Percentiles rank a stretch among this genome's conserved stretches.
These are phyloP conservation scores for Ormyrus nitidulus DNA, from an alignment of 2,888 invertebrate species.

Conservation along the genomic window DNA sequence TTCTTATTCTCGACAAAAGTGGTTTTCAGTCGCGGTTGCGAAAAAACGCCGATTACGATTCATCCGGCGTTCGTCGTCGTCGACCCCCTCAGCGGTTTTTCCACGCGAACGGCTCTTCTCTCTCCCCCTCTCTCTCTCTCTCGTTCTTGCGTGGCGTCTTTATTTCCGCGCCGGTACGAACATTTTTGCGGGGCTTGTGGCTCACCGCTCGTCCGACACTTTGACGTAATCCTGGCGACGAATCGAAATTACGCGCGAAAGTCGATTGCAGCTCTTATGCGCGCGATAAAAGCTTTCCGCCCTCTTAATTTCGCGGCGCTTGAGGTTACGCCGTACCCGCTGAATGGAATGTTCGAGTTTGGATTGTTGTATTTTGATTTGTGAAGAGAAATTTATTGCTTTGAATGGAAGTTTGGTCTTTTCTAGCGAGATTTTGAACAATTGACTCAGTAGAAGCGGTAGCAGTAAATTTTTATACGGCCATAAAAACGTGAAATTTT, in stretches of 20 bases:
- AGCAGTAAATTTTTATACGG: no score
- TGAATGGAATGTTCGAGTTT: no score
- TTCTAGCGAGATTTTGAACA: no score
- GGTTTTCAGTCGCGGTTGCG: conserved; percentile 37
- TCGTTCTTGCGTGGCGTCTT: conserved; percentile 1
- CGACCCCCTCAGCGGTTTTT: conserved; percentile 38
- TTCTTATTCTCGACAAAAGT: conserved; percentile 37
- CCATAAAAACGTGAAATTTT: no score
- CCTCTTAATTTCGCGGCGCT: conserved; percentile 23
- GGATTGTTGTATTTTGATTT: no score
- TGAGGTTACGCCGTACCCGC: neutral
- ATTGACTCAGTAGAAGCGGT: no score
- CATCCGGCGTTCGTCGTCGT: conserved; percentile 29
- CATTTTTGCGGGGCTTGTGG: conserved; percentile 29
- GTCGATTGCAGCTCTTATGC: conserved; percentile 14
- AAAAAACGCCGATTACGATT: conserved; percentile 51
- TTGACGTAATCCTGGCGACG: conserved; percentile 33
- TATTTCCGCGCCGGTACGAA: neutral
- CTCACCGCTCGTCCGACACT: neutral
- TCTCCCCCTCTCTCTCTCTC: neutral
- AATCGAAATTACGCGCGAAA: conserved; percentile 27
- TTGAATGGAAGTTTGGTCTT: no score
- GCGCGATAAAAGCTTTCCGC: conserved; percentile 30
- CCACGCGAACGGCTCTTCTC: conserved; percentile 25
- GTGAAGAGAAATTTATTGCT: no score